Percentiles rank a stretch among this genome's conserved stretches.
Evolutionary conservation across 2,113 vertebrate species (phyloP).

Genomic region (Spea multiplicata): DNA sequence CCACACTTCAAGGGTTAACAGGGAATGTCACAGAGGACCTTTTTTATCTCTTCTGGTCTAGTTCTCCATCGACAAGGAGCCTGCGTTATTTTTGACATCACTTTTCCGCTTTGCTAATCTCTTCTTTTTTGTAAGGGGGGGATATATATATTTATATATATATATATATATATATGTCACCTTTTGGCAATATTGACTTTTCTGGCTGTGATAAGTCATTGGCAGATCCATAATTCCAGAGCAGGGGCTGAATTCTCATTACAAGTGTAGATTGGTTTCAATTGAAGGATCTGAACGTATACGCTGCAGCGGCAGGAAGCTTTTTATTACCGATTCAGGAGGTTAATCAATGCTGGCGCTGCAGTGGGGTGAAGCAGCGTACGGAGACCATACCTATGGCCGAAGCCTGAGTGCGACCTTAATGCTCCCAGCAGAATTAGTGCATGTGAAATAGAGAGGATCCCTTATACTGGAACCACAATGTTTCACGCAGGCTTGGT

Average conservation of each 20-base stretch:
- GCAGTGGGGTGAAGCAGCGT: constrained; percentile 10
- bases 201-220: constrained; percentile 37
- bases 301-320: constrained; percentile 14
- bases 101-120: constrained; percentile 16
- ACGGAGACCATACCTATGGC: constrained; percentile 7
- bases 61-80: constrained; percentile 21
- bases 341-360: constrained; percentile 35
- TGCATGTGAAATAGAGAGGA: not conserved
- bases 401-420: not conserved
- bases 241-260: constrained; percentile 36
- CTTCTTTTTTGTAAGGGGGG: not conserved
- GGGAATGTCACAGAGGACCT: not conserved
- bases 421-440: constrained; percentile 14
- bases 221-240: constrained; percentile 35
- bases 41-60: constrained; percentile 16
- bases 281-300: constrained; percentile 23
- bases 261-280: constrained; percentile 24
- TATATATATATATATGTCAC: constrained; percentile 41
- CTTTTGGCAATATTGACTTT: constrained; percentile 43
- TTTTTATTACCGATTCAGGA: constrained; percentile 39
- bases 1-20: not conserved
- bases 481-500: too few species aligned
- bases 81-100: constrained; percentile 31
- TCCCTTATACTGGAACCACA: too few species aligned
- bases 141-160: too few species aligned